Conservation (phyloP, 2,888 invertebrate genomes). For the Magallana nippona region DNA sequence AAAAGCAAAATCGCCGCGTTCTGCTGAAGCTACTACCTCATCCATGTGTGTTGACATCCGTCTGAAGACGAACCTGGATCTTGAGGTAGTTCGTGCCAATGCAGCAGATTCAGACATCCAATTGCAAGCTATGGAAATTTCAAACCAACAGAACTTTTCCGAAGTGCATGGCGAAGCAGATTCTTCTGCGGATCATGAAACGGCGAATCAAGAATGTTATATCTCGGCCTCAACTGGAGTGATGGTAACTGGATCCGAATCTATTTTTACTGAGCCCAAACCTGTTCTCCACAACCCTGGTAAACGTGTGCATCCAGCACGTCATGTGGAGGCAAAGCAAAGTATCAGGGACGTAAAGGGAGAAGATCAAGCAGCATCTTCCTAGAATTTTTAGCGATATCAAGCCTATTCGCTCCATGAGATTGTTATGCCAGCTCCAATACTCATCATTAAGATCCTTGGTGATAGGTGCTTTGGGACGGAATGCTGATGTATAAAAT, state of each 20-base stretch:
- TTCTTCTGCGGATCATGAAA: not conserved
- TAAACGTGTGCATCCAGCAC: not conserved
- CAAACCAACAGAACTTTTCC: not conserved
- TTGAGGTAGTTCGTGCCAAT: not conserved
- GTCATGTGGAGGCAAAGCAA: not conserved
- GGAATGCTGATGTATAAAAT: not conserved
- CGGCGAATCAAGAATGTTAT: not conserved
- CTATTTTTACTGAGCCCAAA: no score
- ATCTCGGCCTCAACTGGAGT: no score
- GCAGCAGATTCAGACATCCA: no score
- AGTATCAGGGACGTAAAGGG: not conserved
- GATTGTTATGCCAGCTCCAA: not conserved
- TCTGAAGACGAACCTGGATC: not conserved
- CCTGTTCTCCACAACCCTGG: not conserved
- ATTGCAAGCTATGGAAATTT: not conserved
- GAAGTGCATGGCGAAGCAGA: not conserved
- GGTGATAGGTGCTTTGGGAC: not conserved
- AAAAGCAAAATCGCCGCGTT: no score
- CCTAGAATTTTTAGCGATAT: not conserved
- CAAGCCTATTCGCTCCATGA: not conserved
- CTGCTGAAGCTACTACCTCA: not conserved
- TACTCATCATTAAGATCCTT: not conserved
- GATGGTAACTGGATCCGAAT: no score
- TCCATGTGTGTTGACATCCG: not conserved
- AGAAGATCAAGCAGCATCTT: not conserved